Percentiles rank a stretch among this genome's conserved stretches.
These are phyloP conservation scores for Melipona quadrifasciata DNA, from an alignment of 1,140 invertebrate genomes.

Conservation along the genomic window DNA sequence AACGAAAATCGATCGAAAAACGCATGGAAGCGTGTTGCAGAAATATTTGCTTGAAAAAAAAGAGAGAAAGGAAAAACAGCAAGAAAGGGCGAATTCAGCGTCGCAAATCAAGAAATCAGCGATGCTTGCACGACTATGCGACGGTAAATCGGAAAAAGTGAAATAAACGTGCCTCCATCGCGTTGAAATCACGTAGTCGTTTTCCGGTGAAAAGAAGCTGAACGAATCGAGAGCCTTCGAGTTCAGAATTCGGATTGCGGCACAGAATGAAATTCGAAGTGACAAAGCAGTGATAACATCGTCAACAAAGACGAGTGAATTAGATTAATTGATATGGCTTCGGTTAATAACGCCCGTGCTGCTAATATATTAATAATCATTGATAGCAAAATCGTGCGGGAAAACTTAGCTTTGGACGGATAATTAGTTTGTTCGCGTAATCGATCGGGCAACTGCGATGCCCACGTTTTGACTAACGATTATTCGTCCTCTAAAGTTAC, in stretches of 20 bases:
- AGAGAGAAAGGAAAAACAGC: not conserved
- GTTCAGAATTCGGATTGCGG: not conserved
- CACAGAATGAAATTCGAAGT: not conserved
- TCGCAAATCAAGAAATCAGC: not conserved
- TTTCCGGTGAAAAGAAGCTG: not conserved
- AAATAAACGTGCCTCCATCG: not conserved
- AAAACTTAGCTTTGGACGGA: not conserved
- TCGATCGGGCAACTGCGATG: not conserved
- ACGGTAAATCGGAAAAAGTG: not conserved
- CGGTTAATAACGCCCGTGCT: not conserved
- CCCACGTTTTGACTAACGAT: not conserved
- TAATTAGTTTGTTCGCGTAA: not conserved
- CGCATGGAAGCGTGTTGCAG: not conserved
- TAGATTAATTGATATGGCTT: conserved; percentile 3
- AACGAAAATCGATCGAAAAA: conserved; percentile 1
- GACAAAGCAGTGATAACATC: not conserved
- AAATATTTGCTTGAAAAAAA: not conserved
- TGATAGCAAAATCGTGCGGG: not conserved
- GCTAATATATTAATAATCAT: not conserved
- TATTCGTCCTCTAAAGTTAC: not conserved
- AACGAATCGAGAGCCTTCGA: not conserved
- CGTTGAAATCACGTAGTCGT: not conserved
- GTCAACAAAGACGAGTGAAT: not conserved
- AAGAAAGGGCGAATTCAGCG: not conserved
- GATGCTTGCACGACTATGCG: not conserved